These are phyloP conservation scores for Penaeus indicus DNA, from an alignment of 1,140 invertebrate genomes.

Conservation along the genomic window DNA sequence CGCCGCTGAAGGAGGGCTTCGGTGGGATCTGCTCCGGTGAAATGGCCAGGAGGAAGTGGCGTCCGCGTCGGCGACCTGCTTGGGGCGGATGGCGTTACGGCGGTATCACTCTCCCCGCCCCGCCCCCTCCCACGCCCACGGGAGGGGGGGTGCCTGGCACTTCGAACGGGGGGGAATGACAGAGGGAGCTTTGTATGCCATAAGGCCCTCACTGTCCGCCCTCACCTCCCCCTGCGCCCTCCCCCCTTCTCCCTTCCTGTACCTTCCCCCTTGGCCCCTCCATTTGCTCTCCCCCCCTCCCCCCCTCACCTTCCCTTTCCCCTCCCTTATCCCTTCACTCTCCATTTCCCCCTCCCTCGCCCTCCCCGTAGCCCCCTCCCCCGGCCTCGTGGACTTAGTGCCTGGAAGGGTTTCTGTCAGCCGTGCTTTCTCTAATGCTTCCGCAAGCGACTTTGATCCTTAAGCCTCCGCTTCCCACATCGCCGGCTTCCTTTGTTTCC, in stretches of 20 bases:
- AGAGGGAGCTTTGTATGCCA: conserved; percentile 7
- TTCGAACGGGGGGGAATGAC: background rate
- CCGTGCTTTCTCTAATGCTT: too few relatives aligned
- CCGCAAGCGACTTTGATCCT: too few relatives aligned
- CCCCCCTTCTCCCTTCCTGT: background rate
- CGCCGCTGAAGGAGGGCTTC: too few relatives aligned
- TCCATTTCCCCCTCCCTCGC: background rate
- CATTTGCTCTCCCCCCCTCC: background rate
- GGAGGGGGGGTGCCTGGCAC: background rate
- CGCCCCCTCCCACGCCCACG: background rate
- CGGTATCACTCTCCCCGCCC: too few relatives aligned
- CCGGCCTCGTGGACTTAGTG: too few relatives aligned
- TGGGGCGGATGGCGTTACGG: too few relatives aligned
- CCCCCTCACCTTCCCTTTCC: background rate
- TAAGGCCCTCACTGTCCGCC: conserved; percentile 14
- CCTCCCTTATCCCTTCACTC: background rate
- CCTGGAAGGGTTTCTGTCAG: too few relatives aligned
- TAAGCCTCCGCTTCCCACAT: too few relatives aligned
- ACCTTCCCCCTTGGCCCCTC: background rate
- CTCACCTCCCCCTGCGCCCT: background rate
- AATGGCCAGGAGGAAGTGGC: too few relatives aligned
- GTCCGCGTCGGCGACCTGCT: too few relatives aligned
- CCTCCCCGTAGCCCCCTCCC: background rate
- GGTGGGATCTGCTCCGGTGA: too few relatives aligned
- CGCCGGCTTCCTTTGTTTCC: too few relatives aligned